Percentiles rank a stretch among this genome's conserved stretches.
These are phyloP conservation scores for Synergus umbraculus DNA, from an alignment of 2,888 invertebrate species.

Conservation along the genomic window DNA sequence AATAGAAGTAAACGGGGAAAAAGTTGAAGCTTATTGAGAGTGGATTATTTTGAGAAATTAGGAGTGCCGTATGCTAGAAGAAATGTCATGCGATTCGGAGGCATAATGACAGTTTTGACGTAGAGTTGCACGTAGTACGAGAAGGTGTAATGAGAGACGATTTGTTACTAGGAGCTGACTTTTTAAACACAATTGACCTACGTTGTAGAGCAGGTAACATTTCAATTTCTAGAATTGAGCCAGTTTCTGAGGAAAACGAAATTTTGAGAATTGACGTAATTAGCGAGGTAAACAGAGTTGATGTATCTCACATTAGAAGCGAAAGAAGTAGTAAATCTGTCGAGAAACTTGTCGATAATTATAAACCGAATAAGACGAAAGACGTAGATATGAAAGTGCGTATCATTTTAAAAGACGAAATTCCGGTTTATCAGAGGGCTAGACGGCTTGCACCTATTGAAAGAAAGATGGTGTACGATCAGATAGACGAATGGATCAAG, in stretches of 20 bases:
- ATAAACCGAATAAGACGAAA: too few relatives aligned
- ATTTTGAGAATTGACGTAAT: constrained; percentile 22
- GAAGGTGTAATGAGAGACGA: constrained; percentile 40
- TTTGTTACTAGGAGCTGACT: constrained; percentile 47
- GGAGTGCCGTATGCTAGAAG: constrained; percentile 40
- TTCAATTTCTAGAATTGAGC: constrained; percentile 35
- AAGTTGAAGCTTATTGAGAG: constrained; percentile 45
- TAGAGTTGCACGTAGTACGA: constrained; percentile 48
- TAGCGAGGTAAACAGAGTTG: too few relatives aligned
- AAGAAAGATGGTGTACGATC: too few relatives aligned
- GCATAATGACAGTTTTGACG: constrained; percentile 34
- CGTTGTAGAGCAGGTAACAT: constrained; percentile 31
- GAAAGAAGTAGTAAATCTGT: too few relatives aligned
- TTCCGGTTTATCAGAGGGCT: too few relatives aligned
- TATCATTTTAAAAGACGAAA: too few relatives aligned
- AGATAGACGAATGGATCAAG: too few relatives aligned
- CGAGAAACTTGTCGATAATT: too few relatives aligned
- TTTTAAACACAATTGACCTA: constrained; percentile 44
- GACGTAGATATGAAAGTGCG: too few relatives aligned
- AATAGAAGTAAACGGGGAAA: too few relatives aligned
- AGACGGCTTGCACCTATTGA: too few relatives aligned
- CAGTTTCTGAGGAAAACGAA: constrained; percentile 18
- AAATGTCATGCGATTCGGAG: constrained; percentile 44
- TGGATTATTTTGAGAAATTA: constrained; percentile 36
- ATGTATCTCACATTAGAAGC: too few relatives aligned